Percentiles rank a stretch among this genome's conserved stretches.
Conservation (phyloP, 2,797 vertebrate genomes). For the Phylloscopus collybita region DNA sequence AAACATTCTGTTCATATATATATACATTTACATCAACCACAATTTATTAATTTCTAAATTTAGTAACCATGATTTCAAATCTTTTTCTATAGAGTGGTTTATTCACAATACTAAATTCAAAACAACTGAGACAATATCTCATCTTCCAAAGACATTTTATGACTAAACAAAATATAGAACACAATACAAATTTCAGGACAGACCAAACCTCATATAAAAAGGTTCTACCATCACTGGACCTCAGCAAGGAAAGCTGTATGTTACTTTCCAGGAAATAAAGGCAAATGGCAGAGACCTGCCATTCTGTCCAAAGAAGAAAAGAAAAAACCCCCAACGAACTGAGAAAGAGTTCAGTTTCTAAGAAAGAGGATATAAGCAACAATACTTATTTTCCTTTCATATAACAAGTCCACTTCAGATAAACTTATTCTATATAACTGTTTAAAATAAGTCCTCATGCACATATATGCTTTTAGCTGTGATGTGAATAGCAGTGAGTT, state of each 20-base stretch:
- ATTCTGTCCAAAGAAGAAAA: not conserved
- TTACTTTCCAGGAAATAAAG: not conserved
- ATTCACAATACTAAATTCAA: not conserved
- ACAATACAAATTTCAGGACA: not conserved
- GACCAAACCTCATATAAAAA: not conserved
- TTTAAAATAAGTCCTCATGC: not conserved
- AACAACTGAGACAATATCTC: not conserved
- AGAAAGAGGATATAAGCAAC: not conserved
- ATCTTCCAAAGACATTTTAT: not conserved
- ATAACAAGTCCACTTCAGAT: not conserved
- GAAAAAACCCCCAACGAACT: rapidly evolving
- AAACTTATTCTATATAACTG: not conserved
- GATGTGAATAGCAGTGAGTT: not conserved
- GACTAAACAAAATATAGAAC: not conserved
- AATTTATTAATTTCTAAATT: not conserved
- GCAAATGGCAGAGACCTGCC: not conserved
- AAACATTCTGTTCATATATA: not conserved
- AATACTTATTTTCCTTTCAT: not conserved
- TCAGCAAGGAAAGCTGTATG: not conserved
- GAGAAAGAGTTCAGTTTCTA: not conserved
- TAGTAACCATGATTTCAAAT: not conserved
- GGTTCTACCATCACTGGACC: not conserved
- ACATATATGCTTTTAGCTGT: not conserved
- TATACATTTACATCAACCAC: not conserved
- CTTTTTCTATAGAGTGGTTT: not conserved